Conservation (phyloP, 2,113 vertebrate species). For the Cebidichthys violaceus region DNA sequence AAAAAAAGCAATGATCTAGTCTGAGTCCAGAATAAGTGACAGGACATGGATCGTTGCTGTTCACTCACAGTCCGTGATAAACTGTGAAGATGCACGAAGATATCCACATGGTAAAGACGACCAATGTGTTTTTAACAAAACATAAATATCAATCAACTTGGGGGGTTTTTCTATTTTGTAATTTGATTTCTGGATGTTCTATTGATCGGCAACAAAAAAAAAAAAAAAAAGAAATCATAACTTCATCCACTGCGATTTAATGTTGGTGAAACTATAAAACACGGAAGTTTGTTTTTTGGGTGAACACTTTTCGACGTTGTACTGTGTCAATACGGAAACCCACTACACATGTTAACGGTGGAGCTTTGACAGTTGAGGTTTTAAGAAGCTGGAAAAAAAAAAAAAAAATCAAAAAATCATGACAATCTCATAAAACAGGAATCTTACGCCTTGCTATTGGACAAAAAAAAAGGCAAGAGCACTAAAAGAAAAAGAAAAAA, state of each 20-base stretch:
- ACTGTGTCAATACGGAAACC: slow-evolving; percentile 82
- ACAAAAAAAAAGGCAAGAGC: slow-evolving; percentile 46
- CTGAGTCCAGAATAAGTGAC: neutral
- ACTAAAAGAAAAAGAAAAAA: slow-evolving; percentile 39
- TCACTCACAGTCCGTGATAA: neutral
- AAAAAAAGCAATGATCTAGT: neutral
- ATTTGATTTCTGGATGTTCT: neutral
- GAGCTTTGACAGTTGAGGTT: slow-evolving; percentile 51
- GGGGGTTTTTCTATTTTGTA: neutral
- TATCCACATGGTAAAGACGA: neutral
- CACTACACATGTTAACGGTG: slow-evolving; percentile 49
- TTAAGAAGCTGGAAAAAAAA: slow-evolving; percentile 58
- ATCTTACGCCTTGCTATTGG: slow-evolving; percentile 52
- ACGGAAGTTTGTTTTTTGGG: slow-evolving; percentile 2
- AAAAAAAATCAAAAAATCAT: too few species aligned
- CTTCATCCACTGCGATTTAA: slow-evolving; percentile 37
- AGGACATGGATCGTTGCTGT: neutral
- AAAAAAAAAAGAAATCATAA: neutral
- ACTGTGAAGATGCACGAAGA: neutral
- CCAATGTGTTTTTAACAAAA: neutral
- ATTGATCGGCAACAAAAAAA: slow-evolving; percentile 15
- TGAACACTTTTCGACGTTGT: slow-evolving; percentile 56
- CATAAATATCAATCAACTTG: neutral
- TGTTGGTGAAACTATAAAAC: slow-evolving; percentile 28
- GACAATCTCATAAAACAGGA: slow-evolving; percentile 28